Percentiles rank a stretch among this genome's conserved stretches.
Conservation (phyloP, 2,797 vertebrate genomes). For the Sebastes vulpes region DNA sequence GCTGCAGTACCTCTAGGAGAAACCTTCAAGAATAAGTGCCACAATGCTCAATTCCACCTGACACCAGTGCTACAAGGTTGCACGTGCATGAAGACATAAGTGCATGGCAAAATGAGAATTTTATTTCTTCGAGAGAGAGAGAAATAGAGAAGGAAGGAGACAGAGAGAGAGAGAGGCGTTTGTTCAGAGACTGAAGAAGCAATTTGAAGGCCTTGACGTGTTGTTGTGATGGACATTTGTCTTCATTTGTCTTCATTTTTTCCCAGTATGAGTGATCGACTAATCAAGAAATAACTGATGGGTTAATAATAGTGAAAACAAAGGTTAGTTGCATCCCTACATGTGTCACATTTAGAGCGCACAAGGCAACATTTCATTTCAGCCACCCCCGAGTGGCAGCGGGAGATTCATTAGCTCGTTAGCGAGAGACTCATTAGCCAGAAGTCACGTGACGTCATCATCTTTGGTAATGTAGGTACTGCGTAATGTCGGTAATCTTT, state of each 20-base stretch:
- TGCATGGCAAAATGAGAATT: not conserved
- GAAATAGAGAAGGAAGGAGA: not conserved
- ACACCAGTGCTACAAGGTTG: not conserved
- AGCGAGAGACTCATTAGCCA: slow-evolving; percentile 62
- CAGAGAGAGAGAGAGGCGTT: not conserved
- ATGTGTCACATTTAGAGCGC: slow-evolving; percentile 31
- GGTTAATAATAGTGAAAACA: slow-evolving; percentile 20
- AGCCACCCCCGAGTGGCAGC: slow-evolving; percentile 40
- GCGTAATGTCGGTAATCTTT: slow-evolving; percentile 36
- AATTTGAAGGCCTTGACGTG: not conserved
- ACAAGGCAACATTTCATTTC: slow-evolving; percentile 41
- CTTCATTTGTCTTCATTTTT: slow-evolving; percentile 14
- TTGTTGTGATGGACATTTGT: not conserved
- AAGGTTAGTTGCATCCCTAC: slow-evolving; percentile 12
- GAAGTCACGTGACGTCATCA: slow-evolving; percentile 53
- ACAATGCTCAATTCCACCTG: not conserved
- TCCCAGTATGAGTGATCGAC: not conserved
- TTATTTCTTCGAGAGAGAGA: not conserved
- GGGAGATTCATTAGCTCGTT: slow-evolving; percentile 74
- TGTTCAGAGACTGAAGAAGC: not conserved
- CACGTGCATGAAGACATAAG: not conserved
- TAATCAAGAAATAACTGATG: slow-evolving; percentile 20
- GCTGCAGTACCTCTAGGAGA: not conserved
- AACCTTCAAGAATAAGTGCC: not conserved
- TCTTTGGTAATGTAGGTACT: slow-evolving; percentile 39